phyloP scores from a whole-genome alignment of 2,888 invertebrate species.

The Hyppa rectilinea region DNA sequence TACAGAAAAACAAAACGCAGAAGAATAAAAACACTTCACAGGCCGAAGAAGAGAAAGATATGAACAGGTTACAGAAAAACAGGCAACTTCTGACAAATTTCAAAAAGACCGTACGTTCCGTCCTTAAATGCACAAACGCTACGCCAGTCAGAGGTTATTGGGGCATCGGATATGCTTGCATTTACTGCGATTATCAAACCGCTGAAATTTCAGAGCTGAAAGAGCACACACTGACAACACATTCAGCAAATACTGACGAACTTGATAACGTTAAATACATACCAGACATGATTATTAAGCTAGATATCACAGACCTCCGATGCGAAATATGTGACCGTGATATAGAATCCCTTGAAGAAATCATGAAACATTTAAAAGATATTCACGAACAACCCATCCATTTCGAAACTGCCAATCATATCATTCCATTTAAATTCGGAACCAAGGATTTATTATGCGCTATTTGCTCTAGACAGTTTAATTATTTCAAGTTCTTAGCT shows the following conservation, averaged over 20 bases:
- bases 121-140: slow-evolving; percentile 73
- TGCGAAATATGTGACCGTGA: slow-evolving; percentile 53
- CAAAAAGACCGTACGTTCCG: slow-evolving; percentile 48
- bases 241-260: slow-evolving; percentile 62
- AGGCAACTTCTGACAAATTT: slow-evolving; percentile 32
- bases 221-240: slow-evolving; percentile 71
- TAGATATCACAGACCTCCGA: slow-evolving; percentile 75
- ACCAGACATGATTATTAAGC: slow-evolving; percentile 70
- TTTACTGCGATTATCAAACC: slow-evolving; percentile 72
- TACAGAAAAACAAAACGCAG: background rate
- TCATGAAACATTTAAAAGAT: slow-evolving; percentile 56
- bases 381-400: slow-evolving; percentile 52
- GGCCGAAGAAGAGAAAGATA: background rate
- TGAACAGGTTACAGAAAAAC: slow-evolving; percentile 11
- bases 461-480: slow-evolving; percentile 73
- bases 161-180: slow-evolving; percentile 76
- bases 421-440: slow-evolving; percentile 68
- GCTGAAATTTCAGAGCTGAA: slow-evolving; percentile 73
- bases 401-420: slow-evolving; percentile 64
- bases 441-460: slow-evolving; percentile 68
- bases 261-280: slow-evolving; percentile 66
- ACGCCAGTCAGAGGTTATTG: slow-evolving; percentile 75
- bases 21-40: slow-evolving; percentile 1
- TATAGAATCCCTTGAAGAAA: slow-evolving; percentile 44
- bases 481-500: slow-evolving; percentile 74